Percentiles rank a stretch among this genome's conserved stretches.
phyloP scores from a whole-genome alignment of 2,888 invertebrate genomes.

The Dicyrtoma fusca region DNA sequence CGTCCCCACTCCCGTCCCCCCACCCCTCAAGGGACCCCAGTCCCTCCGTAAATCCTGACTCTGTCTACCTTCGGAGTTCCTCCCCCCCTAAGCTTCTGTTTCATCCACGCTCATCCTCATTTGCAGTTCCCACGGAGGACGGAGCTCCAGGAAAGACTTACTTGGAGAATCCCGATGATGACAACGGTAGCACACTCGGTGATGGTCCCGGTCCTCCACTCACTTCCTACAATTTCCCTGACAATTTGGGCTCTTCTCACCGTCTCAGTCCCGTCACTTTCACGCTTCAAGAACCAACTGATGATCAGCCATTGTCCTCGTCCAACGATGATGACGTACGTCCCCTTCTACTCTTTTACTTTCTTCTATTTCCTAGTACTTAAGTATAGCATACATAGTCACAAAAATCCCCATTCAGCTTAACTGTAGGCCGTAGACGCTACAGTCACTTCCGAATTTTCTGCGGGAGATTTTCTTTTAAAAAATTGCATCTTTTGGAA shows the following conservation, averaged over 20 bases:
- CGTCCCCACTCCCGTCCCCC: conserved; percentile 52
- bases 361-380: not conserved
- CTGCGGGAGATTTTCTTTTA: not conserved
- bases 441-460: too few species aligned
- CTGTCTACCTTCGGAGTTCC: conserved; percentile 7
- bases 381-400: not conserved
- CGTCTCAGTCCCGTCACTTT: conserved; percentile 56
- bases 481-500: too few species aligned
- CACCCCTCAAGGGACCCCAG: conserved; percentile 55
- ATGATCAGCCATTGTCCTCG: conserved; percentile 44
- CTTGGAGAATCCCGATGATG: conserved; percentile 52
- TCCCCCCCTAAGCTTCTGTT: conserved; percentile 25
- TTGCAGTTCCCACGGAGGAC: conserved; percentile 36
- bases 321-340: conserved; percentile 31
- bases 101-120: conserved; percentile 41
- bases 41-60: conserved; percentile 43
- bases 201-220: conserved; percentile 47
- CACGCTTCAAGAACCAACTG: conserved; percentile 55
- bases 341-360: not conserved
- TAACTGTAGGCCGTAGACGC: too few species aligned
- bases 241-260: conserved; percentile 28
- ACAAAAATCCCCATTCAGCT: not conserved
- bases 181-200: conserved; percentile 55
- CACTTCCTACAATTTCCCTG: conserved; percentile 25
- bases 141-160: conserved; percentile 29